These are phyloP conservation scores for Oegoconia quadripuncta DNA, from an alignment of 2,888 invertebrate genomes.

Conservation along the genomic window DNA sequence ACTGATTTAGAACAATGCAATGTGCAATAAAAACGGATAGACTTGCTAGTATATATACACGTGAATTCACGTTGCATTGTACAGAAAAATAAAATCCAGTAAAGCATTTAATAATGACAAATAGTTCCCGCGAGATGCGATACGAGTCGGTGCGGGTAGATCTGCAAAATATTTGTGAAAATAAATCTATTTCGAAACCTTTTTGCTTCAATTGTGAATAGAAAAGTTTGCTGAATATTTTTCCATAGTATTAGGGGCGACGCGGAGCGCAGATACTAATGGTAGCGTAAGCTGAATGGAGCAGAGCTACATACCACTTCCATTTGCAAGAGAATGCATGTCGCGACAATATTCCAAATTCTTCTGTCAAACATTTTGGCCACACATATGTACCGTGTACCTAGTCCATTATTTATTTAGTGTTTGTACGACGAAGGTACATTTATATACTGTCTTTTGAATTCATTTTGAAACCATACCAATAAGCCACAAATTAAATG, in stretches of 20 bases:
- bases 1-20: too few relatives aligned
- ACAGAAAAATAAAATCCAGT: too few relatives aligned
- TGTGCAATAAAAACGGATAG: too few relatives aligned
- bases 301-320: slow-evolving; percentile 5
- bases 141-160: slow-evolving; percentile 31
- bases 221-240: slow-evolving; percentile 26
- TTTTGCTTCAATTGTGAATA: slow-evolving; percentile 18
- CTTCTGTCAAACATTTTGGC: background rate
- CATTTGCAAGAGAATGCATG: slow-evolving; percentile 1
- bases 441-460: too few relatives aligned
- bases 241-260: slow-evolving; percentile 22
- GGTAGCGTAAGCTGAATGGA: slow-evolving; percentile 25
- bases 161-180: slow-evolving; percentile 15
- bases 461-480: too few relatives aligned
- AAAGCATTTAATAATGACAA: slow-evolving; percentile 34
- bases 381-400: too few relatives aligned
- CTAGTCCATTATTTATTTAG: too few relatives aligned
- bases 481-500: too few relatives aligned
- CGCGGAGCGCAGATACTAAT: slow-evolving; percentile 26
- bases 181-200: slow-evolving; percentile 31
- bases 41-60: too few relatives aligned
- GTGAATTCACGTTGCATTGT: too few relatives aligned
- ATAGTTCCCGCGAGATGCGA: slow-evolving; percentile 31
- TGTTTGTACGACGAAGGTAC: too few relatives aligned
- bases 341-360: background rate